phyloP scores from a whole-genome alignment of 2,888 invertebrate species.

The Drosophila vallismaia region DNA sequence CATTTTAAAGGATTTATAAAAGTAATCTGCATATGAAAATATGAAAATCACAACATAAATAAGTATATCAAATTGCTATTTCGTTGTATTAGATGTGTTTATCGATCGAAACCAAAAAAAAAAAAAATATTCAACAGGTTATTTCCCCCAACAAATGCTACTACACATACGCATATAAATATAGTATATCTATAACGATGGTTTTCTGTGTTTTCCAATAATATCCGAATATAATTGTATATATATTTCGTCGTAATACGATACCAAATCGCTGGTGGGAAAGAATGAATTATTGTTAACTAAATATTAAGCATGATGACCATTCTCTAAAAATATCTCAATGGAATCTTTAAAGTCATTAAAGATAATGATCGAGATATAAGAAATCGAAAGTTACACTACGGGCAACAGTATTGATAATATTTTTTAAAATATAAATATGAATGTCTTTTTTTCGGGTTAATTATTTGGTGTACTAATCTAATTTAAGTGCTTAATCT shows the following conservation, averaged over 20 bases:
- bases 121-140: slow-evolving; percentile 48
- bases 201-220: slow-evolving; percentile 76
- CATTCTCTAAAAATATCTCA: slow-evolving; percentile 46
- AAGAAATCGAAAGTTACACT: slow-evolving; percentile 7
- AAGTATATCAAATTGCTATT: slow-evolving; percentile 62
- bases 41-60: slow-evolving; percentile 38
- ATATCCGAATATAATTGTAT: slow-evolving; percentile 62
- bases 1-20: slow-evolving; percentile 42
- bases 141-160: slow-evolving; percentile 46
- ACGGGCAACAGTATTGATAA: slow-evolving; percentile 65
- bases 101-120: slow-evolving; percentile 36
- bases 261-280: slow-evolving; percentile 6
- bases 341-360: slow-evolving; percentile 26
- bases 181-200: slow-evolving; percentile 59
- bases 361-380: not conserved
- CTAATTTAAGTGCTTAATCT: slow-evolving; percentile 69
- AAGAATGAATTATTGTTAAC: slow-evolving; percentile 67
- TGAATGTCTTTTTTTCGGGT: slow-evolving; percentile 19
- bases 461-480: slow-evolving; percentile 16
- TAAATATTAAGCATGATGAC: slow-evolving; percentile 75
- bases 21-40: slow-evolving; percentile 48
- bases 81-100: slow-evolving; percentile 73
- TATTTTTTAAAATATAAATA: slow-evolving; percentile 30
- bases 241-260: slow-evolving; percentile 33
- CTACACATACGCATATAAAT: slow-evolving; percentile 41